These are phyloP conservation scores for Furcifer pardalis DNA, from an alignment of 2,797 vertebrate genomes.

Conservation along the genomic window DNA sequence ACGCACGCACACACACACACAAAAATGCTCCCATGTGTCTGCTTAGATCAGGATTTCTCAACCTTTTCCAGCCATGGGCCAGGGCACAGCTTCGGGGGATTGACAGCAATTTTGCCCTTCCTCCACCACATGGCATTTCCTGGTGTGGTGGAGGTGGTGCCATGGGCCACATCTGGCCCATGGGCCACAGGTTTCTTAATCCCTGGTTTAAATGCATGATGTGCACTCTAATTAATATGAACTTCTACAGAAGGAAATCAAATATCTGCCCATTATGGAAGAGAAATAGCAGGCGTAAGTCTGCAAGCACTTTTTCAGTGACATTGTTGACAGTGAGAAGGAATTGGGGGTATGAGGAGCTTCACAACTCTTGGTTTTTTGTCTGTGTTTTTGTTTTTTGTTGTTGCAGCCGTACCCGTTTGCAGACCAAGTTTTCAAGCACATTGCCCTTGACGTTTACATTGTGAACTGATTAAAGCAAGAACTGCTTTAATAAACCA, in stretches of 20 bases:
- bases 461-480: conserved; percentile 13
- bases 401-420: background rate
- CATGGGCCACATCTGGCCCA: too few species aligned
- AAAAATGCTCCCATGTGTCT: too few species aligned
- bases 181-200: too few species aligned
- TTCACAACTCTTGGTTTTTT: background rate
- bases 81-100: too few species aligned
- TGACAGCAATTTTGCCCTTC: too few species aligned
- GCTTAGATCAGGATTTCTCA: too few species aligned
- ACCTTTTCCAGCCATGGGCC: too few species aligned
- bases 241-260: background rate
- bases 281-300: background rate
- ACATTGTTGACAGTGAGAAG: background rate
- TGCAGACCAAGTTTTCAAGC: conserved; percentile 11
- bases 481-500: conserved; percentile 11
- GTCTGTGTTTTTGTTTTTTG: background rate
- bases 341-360: background rate
- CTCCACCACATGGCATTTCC: too few species aligned
- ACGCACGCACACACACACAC: background rate
- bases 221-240: background rate
- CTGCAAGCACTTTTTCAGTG: background rate
- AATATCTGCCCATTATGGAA: background rate
- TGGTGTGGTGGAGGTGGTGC: too few species aligned
- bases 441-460: conserved; percentile 1
- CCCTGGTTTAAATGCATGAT: too few species aligned